Evolutionary conservation across 2,797 vertebrate species (phyloP).

Genomic region (Melopsittacus undulatus): DNA sequence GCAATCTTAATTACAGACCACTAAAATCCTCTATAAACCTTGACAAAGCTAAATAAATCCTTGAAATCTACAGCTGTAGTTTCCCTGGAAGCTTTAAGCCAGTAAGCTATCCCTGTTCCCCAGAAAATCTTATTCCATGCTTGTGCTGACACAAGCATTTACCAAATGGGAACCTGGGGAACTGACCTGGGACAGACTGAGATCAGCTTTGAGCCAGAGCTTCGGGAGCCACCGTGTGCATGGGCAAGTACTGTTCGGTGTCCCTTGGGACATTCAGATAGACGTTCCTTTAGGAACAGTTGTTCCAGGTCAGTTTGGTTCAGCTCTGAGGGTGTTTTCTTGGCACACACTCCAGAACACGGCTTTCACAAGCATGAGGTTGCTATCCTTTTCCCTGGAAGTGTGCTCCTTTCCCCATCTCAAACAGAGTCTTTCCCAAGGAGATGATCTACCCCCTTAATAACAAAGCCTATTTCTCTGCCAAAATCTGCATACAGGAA

Average conservation of each 20-base stretch:
- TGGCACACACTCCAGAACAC: neutral
- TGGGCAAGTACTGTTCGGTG: neutral
- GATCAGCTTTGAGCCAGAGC: neutral
- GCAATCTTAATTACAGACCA: neutral
- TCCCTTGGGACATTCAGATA: neutral
- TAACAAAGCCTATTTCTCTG: neutral
- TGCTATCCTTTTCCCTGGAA: neutral
- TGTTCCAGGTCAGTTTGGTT: accelerated
- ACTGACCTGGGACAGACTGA: neutral
- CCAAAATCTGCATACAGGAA: neutral
- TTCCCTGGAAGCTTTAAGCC: neutral
- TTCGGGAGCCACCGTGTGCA: neutral
- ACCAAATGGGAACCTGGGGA: neutral
- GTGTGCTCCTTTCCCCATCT: neutral
- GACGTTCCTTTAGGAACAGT: neutral
- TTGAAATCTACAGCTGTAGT: neutral
- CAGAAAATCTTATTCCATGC: neutral
- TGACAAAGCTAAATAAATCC: neutral
- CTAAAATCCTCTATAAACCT: neutral
- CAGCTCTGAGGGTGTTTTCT: neutral
- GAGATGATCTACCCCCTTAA: neutral
- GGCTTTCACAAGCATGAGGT: neutral
- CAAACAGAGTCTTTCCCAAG: neutral
- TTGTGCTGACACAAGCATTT: neutral
- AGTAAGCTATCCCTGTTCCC: neutral